A percentile compares a stretch with the other conserved stretches of the same genome.
These are phyloP conservation scores for Daphoenositta chrysoptera DNA, from an alignment of 2,113 vertebrate genomes.

Conservation along the genomic window DNA sequence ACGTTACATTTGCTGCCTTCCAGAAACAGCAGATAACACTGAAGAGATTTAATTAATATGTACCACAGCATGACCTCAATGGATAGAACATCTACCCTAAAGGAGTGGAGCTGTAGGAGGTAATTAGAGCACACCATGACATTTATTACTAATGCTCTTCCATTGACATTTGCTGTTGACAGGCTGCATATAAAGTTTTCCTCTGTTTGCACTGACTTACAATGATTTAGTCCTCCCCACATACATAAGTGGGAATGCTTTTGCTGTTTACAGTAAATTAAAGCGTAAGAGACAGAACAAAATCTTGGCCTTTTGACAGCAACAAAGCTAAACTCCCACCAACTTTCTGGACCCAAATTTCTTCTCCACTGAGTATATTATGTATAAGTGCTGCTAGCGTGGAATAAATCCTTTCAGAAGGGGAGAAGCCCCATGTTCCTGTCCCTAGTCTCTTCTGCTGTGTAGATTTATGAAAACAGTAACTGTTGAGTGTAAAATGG, in stretches of 20 bases:
- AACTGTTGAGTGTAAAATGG: not conserved
- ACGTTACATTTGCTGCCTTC: constrained; percentile 10
- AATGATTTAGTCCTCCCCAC: not conserved
- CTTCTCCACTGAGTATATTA: not conserved
- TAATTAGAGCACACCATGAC: constrained; percentile 53
- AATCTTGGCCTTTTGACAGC: not conserved
- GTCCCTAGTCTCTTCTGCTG: not conserved
- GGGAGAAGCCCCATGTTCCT: not conserved
- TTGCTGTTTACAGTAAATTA: constrained; percentile 26
- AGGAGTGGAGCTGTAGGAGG: constrained; percentile 34
- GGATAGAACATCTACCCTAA: constrained; percentile 29
- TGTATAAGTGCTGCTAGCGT: not conserved
- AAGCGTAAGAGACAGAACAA: not conserved
- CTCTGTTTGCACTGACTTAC: not conserved
- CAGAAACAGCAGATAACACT: constrained; percentile 44
- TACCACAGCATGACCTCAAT: constrained; percentile 38
- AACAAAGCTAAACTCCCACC: not conserved
- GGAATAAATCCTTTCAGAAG: not conserved
- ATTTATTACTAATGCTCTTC: constrained; percentile 60
- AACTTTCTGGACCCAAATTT: not conserved
- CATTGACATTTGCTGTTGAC: constrained; percentile 56
- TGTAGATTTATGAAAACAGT: not conserved
- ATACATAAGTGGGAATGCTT: not conserved
- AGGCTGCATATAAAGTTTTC: constrained; percentile 51
- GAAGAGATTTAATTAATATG: constrained; percentile 60